These are phyloP conservation scores for Autographa pulchrina DNA, from an alignment of 2,888 invertebrate genomes.

Conservation along the genomic window DNA sequence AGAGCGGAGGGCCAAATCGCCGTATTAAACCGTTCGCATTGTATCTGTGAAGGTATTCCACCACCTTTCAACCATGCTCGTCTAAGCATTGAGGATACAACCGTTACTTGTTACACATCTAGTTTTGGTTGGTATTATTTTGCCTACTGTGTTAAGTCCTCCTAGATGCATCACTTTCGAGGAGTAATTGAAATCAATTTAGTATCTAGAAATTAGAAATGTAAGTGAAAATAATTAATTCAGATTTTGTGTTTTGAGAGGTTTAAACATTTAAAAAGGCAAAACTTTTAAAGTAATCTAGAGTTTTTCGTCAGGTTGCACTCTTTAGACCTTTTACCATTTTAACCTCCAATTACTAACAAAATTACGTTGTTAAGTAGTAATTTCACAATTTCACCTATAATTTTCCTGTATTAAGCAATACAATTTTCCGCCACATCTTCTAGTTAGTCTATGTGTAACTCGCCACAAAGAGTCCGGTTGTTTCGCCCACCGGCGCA, in stretches of 20 bases:
- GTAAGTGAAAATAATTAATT: no score
- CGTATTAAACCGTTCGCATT: slow-evolving; percentile 81
- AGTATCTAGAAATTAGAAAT: no score
- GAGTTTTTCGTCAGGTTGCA: no score
- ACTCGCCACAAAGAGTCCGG: slow-evolving; percentile 79
- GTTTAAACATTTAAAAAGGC: no score
- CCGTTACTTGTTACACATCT: not conserved
- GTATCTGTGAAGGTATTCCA: slow-evolving; percentile 81
- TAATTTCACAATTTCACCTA: not conserved
- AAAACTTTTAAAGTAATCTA: no score
- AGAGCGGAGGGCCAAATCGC: slow-evolving; percentile 75
- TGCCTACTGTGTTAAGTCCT: slow-evolving; percentile 35
- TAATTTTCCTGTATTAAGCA: not conserved
- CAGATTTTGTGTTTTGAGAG: no score
- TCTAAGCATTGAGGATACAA: slow-evolving; percentile 62
- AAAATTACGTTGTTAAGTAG: no score
- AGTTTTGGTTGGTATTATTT: not conserved
- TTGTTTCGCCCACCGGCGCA: slow-evolving; percentile 84
- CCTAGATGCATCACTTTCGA: not conserved
- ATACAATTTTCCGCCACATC: slow-evolving; percentile 37
- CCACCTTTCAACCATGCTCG: slow-evolving; percentile 77
- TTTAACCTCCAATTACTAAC: no score
- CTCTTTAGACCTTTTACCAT: no score
- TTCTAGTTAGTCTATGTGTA: slow-evolving; percentile 64
- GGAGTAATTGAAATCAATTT: not conserved